Conservation (phyloP, 2,113 vertebrate species). For the Takifugu bimaculatus region DNA sequence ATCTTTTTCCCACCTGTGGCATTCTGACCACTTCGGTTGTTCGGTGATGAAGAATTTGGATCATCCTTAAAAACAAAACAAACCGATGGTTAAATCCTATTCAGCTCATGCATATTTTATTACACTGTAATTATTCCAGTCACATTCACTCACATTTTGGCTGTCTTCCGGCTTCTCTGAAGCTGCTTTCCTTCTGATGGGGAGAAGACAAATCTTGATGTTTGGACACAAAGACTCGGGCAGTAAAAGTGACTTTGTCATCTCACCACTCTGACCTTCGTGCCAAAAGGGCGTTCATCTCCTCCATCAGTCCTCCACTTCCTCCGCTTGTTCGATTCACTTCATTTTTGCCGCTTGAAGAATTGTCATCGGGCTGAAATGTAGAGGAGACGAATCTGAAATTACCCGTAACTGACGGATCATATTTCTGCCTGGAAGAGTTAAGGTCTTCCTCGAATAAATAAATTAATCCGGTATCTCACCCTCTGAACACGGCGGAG, state of each 20-base stretch:
- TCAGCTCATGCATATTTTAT: too few relatives aligned
- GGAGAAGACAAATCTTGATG: slow-evolving; percentile 44
- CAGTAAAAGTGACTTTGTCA: slow-evolving; percentile 1
- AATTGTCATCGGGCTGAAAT: slow-evolving; percentile 83
- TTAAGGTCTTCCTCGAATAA: neutral
- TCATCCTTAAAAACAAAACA: slow-evolving; percentile 80
- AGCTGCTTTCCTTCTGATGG: slow-evolving; percentile 90
- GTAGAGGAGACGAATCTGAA: neutral
- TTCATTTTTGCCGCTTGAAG: slow-evolving; percentile 84
- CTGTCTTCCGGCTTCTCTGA: slow-evolving; percentile 91
- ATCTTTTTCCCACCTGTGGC: slow-evolving; percentile 76
- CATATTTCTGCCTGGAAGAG: neutral
- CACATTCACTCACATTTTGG: slow-evolving; percentile 83
- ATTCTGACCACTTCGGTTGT: slow-evolving; percentile 82
- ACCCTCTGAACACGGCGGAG: slow-evolving; percentile 93
- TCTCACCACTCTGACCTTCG: slow-evolving; percentile 80
- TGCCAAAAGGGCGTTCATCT: slow-evolving; percentile 97
- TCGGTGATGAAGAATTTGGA: slow-evolving; percentile 83
- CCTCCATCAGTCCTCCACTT: slow-evolving; percentile 95
- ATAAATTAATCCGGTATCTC: slow-evolving; percentile 42
- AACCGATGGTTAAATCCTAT: neutral
- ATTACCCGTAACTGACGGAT: neutral
- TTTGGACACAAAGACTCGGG: slow-evolving; percentile 22
- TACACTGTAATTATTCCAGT: too few relatives aligned
- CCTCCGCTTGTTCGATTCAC: slow-evolving; percentile 91